phyloP scores from a whole-genome alignment of 1,140 invertebrate species.

The Ephestia elutella region DNA sequence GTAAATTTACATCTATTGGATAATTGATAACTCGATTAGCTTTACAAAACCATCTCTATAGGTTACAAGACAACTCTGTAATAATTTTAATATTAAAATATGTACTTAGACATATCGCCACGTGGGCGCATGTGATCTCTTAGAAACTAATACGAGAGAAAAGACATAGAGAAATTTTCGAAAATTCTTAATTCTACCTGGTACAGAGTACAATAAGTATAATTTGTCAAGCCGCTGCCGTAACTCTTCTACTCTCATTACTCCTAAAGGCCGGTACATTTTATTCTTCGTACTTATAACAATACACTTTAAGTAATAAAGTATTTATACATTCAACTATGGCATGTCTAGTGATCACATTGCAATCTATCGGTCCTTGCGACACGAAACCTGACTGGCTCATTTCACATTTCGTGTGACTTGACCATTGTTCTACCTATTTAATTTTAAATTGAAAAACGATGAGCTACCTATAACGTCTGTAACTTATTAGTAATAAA shows the following conservation, averaged over 20 bases:
- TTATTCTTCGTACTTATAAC: constrained; percentile 54
- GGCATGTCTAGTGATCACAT: constrained; percentile 50
- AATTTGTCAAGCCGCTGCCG: constrained; percentile 52
- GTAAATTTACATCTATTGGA: constrained; percentile 51
- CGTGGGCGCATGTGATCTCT: constrained; percentile 36
- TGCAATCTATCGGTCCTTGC: constrained; percentile 15
- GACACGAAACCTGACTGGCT: neutral
- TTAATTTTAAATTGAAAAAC: neutral
- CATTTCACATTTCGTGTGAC: neutral
- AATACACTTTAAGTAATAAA: constrained; percentile 67
- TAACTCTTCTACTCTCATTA: constrained; percentile 57
- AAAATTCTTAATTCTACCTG: constrained; percentile 56
- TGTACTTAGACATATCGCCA: constrained; percentile 35
- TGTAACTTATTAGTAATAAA: constrained; percentile 27
- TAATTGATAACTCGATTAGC: constrained; percentile 34
- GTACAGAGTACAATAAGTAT: constrained; percentile 38
- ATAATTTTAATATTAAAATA: constrained; percentile 47
- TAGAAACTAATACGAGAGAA: constrained; percentile 65
- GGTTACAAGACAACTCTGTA: constrained; percentile 27
- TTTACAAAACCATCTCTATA: constrained; percentile 39
- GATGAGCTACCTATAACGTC: constrained; percentile 6
- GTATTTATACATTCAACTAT: constrained; percentile 64
- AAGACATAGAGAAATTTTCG: constrained; percentile 66
- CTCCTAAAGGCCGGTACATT: constrained; percentile 67
- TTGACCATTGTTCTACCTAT: neutral